These are phyloP conservation scores for Phania funesta DNA, from an alignment of 2,888 invertebrate species.

Conservation along the genomic window DNA sequence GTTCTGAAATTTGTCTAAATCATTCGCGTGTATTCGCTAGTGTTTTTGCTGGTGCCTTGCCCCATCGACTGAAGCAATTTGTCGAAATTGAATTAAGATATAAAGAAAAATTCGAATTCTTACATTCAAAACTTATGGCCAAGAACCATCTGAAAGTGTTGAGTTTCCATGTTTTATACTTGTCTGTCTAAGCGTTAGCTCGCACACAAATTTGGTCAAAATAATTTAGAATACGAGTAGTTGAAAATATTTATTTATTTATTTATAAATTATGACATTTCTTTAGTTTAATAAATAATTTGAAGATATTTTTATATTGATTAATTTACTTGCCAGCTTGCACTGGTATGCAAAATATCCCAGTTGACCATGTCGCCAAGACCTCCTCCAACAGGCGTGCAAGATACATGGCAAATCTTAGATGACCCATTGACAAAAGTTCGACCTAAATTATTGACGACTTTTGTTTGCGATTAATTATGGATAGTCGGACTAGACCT, in stretches of 20 bases:
- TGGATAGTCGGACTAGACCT: too few species aligned
- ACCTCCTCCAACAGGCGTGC: too few species aligned
- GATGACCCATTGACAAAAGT: too few species aligned
- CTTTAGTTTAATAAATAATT: too few species aligned
- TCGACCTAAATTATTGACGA: too few species aligned
- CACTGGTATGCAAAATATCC: too few species aligned
- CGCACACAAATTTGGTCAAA: conserved; percentile 40
- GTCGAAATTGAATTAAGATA: conserved; percentile 55
- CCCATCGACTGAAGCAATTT: conserved; percentile 27
- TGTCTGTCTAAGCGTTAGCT: background rate
- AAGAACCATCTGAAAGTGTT: conserved; percentile 52
- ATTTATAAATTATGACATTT: background rate
- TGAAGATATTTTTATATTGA: too few species aligned
- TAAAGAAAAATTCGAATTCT: conserved; percentile 1
- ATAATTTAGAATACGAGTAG: conserved; percentile 55
- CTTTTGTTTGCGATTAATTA: too few species aligned
- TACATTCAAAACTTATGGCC: conserved; percentile 10
- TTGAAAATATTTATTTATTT: conserved; percentile 4
- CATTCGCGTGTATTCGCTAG: conserved; percentile 68
- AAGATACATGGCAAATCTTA: too few species aligned
- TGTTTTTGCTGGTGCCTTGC: conserved; percentile 45
- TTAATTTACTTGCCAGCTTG: too few species aligned
- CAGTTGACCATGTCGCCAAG: too few species aligned
- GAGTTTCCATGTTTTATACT: conserved; percentile 62
- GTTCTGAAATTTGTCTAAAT: conserved; percentile 64